Base-by-base conservation (phyloP, 2,888 invertebrate genomes). In the Stenoptilia bipunctidactyla region DNA sequence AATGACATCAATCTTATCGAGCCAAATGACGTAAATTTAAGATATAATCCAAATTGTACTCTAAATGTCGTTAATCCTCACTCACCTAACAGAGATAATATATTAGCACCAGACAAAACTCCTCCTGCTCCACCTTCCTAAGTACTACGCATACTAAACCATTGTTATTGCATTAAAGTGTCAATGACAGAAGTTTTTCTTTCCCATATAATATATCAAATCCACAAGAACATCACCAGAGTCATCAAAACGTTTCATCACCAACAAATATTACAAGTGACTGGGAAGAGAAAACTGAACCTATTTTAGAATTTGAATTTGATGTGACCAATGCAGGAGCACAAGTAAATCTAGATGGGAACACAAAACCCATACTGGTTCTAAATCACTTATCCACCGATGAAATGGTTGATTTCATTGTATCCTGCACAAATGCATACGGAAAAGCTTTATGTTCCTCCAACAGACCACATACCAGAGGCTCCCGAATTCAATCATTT, bases 401-500 rank as follows among this genome's bases (percentile, higher is more conserved):
- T 40, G 37, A 40, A 37, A 20, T 40, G 40, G 15, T 40, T 15
- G 40, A 37, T 30, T 20, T 33, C 15, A 36, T 40, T 40, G 37
- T 40, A 10, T 15, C 40, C 8, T 40, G 40, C 15, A 39, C 40
- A 27, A 40, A 40, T 40, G 33, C 40, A 12, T 38, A 38, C 15
- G 38, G 38, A 10, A 10, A 27, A n/a, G 33, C 13, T 38, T 38
- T 41, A 27, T 38, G 41, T 25, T 38, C 38, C 15, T 14, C 30
- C 1, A 38, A 35, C 15, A 41, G 36, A 36, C 38, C 41, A 12
- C 41, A 41, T 30, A 41, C 41, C 3, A 41, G 41, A 30, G 38
- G 38, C 15, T 35, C 27, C n/a, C 34, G 41, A 9, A 9, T 15
- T 5, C 35, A 36, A 38, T 12, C 27, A 30, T 41, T 41, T 30